phyloP scores from a whole-genome alignment of 2,797 vertebrate genomes.

The Monodelphis domestica region DNA sequence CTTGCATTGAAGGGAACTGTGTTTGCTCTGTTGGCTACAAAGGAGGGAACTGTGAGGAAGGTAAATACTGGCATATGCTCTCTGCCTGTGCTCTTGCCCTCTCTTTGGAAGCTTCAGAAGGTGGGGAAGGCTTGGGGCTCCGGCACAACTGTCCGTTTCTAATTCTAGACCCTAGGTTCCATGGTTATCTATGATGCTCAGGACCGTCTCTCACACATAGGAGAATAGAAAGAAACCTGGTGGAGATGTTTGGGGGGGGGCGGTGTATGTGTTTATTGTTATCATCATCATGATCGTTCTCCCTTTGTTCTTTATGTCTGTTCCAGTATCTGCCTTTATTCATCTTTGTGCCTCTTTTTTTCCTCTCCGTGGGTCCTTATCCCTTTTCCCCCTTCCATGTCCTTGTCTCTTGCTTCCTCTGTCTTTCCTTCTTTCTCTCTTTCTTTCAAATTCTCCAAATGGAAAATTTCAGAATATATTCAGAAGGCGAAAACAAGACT shows the following conservation, averaged over 20 bases:
- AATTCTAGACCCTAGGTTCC: background rate
- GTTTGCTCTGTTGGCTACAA: conserved; percentile 96
- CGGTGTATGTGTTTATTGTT: background rate
- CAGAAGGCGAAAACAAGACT: conserved; percentile 16
- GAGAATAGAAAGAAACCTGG: background rate
- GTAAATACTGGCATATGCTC: conserved; percentile 81
- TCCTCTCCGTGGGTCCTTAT: background rate
- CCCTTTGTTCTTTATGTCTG: background rate
- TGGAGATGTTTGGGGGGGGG: conserved; percentile 8
- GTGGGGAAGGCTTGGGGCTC: accelerated
- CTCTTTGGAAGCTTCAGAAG: background rate
- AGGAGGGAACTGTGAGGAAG: conserved; percentile 95
- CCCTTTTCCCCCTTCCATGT: background rate
- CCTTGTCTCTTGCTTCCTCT: background rate
- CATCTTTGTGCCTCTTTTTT: background rate
- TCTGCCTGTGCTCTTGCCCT: background rate
- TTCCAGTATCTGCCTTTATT: background rate
- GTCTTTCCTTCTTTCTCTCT: background rate
- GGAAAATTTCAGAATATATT: conserved; percentile 30
- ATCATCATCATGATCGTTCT: background rate
- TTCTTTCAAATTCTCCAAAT: conserved; percentile 25
- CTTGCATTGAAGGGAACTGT: conserved; percentile 95
- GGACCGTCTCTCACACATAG: background rate
- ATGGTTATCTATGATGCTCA: background rate
- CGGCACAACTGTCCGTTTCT: background rate